Base-by-base conservation (phyloP, 1,140 invertebrate genomes). In the Temnothorax curvispinosus region DNA sequence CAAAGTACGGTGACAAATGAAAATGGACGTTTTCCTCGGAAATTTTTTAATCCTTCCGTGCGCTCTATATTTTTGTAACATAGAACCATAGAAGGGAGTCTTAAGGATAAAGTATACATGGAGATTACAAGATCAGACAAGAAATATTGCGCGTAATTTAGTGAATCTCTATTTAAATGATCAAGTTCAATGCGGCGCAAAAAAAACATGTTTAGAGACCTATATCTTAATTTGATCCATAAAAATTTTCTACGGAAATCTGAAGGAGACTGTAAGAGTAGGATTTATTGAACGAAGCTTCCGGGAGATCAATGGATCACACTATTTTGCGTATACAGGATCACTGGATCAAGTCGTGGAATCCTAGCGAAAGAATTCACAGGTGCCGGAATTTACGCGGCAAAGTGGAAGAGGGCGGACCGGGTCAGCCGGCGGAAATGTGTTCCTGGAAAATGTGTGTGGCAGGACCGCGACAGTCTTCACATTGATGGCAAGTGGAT, bases 401-500 rank as follows among this genome's bases (percentile, higher is more conserved):
- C 27, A 52, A 81, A 77, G 72, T 78, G 47, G 58, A 80, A 54
- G 35, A 65, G 18, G 32, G 41, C 41, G 54, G 60, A 11, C 62
- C 56, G 69, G 81, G 69, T 50, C 41, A 64, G 72, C 9, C 21
- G 21, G 54, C 56, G 54, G 44, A 77, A 60, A 77, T 85, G 69
- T 64, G 32, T 78, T 56, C n/a, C 58, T 62, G n/a, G 81, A 77
- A 77, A 76, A 74, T 74, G 72, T 76, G 72, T 76, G 58, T 38
- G 58, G 67, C 56, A 35, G 72, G 54, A 75, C 60, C 32, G 69
- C 21, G 76, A 85, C 32, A 47, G 50, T 78, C 76, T 18, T 47
- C 69, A 18, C 47, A 85, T 65, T 47, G 74, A 77, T 60, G 41
- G 72, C 75, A 84, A 84, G 84, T 81, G 72, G 58, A 77, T 69